A percentile compares a stretch with the other conserved stretches of the same genome.
Conservation (phyloP, 1,140 invertebrate genomes). For the Eumaeus atala region DNA sequence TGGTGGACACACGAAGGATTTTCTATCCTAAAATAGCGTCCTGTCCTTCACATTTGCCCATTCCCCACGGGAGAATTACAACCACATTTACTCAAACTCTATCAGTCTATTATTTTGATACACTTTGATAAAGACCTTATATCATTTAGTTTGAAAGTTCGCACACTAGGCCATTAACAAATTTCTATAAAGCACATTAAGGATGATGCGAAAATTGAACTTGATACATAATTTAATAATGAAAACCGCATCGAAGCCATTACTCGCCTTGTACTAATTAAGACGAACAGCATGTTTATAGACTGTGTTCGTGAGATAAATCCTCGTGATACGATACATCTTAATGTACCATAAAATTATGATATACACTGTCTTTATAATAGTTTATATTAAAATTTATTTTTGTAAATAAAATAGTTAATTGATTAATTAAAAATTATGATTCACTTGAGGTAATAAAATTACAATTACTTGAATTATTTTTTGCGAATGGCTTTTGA, state of each 20-base stretch:
- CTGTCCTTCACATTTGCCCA: too few relatives aligned
- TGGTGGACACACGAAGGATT: too few relatives aligned
- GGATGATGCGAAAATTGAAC: slow-evolving; percentile 12
- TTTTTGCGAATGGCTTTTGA: too few relatives aligned
- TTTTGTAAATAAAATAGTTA: neutral
- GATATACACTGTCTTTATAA: neutral
- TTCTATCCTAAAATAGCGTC: too few relatives aligned
- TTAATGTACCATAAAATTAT: slow-evolving; percentile 5
- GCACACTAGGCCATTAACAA: slow-evolving; percentile 5
- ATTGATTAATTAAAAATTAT: too few relatives aligned
- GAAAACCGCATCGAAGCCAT: slow-evolving; percentile 26
- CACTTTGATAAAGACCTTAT: too few relatives aligned
- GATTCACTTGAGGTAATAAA: too few relatives aligned
- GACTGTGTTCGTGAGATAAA: slow-evolving; percentile 22
- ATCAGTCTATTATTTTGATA: too few relatives aligned
- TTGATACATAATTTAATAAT: slow-evolving; percentile 27
- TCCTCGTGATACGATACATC: neutral
- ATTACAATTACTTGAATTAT: too few relatives aligned
- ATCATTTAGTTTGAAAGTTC: neutral
- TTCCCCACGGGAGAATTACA: too few relatives aligned
- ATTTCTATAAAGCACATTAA: neutral
- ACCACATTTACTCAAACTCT: too few relatives aligned
- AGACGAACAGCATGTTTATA: slow-evolving; percentile 23
- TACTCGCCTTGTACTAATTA: slow-evolving; percentile 26
- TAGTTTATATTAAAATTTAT: neutral